phyloP scores from a whole-genome alignment of 2,113 vertebrate genomes.

The Colistium nudipinnis region DNA sequence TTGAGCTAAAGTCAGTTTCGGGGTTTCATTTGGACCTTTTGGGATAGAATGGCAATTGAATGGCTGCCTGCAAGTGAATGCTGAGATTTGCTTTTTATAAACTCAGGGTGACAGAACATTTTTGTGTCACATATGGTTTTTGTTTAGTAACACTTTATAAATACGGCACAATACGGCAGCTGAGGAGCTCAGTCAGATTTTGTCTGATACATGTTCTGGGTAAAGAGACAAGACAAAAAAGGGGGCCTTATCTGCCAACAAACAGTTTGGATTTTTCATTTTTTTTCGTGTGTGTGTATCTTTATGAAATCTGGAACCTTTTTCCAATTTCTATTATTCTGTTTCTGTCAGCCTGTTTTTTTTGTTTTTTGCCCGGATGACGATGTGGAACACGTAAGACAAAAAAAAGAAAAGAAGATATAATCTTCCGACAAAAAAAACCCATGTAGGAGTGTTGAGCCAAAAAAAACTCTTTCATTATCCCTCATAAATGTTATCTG shows the following conservation, averaged over 20 bases:
- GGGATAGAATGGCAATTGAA: no score
- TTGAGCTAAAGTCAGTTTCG: no score
- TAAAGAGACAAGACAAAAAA: slow-evolving; percentile 24
- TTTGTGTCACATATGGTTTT: slow-evolving; percentile 21
- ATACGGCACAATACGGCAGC: neutral
- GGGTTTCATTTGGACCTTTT: no score
- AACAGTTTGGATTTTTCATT: neutral
- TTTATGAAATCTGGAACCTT: slow-evolving; percentile 35
- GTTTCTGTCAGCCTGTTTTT: neutral
- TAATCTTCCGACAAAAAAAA: slow-evolving; percentile 14
- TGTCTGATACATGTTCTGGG: slow-evolving; percentile 25
- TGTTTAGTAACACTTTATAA: neutral
- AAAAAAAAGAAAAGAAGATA: no score
- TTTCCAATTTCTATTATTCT: slow-evolving; percentile 1
- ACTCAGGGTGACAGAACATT: slow-evolving; percentile 2
- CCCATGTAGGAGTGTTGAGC: slow-evolving; percentile 19
- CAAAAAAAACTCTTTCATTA: slow-evolving; percentile 55
- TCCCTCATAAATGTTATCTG: slow-evolving; percentile 61
- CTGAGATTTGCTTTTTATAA: neutral
- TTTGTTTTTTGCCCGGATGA: slow-evolving; percentile 3
- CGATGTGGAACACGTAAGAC: slow-evolving; percentile 19
- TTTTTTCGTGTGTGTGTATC: no score
- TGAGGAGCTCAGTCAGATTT: slow-evolving; percentile 1
- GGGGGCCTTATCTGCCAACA: slow-evolving; percentile 12
- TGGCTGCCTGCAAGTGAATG: neutral